Evolutionary conservation across 2,888 invertebrate species (phyloP).

Genomic region (Tribolium freemani): DNA sequence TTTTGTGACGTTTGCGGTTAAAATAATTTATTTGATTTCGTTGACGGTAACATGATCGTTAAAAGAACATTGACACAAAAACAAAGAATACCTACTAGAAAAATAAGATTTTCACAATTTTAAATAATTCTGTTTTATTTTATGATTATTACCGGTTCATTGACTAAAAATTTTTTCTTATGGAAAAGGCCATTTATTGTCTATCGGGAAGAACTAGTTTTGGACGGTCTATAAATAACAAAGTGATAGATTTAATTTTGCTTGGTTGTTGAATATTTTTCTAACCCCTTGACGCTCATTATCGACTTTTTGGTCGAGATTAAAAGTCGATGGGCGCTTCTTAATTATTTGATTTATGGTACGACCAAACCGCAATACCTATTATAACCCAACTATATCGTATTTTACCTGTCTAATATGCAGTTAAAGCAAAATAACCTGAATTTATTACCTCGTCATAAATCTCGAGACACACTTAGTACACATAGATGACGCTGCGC

Average conservation of each 20-base stretch:
- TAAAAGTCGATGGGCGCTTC: slow-evolving; percentile 51
- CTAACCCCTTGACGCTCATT: slow-evolving; percentile 26
- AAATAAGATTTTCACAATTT: too few species aligned
- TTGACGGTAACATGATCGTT: too few species aligned
- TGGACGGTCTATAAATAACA: background rate
- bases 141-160: too few species aligned
- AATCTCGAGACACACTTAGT: slow-evolving; percentile 52
- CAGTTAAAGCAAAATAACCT: slow-evolving; percentile 54
- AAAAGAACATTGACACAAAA: too few species aligned
- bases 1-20: too few species aligned
- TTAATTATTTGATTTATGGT: slow-evolving; percentile 55
- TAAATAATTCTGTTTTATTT: too few species aligned
- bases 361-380: slow-evolving; percentile 51
- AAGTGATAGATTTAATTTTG: background rate
- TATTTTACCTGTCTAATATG: slow-evolving; percentile 56
- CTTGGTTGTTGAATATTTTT: background rate
- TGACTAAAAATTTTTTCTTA: background rate
- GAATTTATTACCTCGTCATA: slow-evolving; percentile 50
- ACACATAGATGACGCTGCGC: slow-evolving; percentile 6
- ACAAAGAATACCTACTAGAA: too few species aligned
- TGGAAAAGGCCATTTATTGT: background rate
- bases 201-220: background rate
- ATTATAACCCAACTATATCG: slow-evolving; percentile 51
- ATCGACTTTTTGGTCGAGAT: slow-evolving; percentile 26
- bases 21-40: too few species aligned